Conservation (phyloP, 2,113 vertebrate genomes). For the Neogale vison region DNA sequence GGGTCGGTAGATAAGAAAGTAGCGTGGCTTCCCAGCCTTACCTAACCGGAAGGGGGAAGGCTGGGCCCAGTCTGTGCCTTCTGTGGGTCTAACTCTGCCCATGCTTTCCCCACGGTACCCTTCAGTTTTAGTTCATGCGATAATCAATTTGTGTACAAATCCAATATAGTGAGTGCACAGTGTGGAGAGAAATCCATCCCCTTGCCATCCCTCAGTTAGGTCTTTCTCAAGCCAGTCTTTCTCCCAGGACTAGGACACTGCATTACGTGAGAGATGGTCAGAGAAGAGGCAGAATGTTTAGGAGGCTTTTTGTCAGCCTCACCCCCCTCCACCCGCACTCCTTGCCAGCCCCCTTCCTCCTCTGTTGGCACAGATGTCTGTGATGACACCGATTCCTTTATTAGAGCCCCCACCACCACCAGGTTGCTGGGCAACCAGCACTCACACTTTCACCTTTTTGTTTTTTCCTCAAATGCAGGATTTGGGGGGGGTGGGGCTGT, state of each 20-base stretch:
- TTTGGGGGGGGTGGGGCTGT: background rate
- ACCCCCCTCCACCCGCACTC: background rate
- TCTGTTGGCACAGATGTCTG: background rate
- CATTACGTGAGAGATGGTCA: background rate
- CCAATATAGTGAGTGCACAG: background rate
- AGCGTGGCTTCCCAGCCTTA: background rate
- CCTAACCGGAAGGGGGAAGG: background rate
- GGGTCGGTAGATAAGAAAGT: background rate
- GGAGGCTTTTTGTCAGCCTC: background rate
- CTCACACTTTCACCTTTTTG: slow-evolving; percentile 46
- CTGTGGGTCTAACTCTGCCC: background rate
- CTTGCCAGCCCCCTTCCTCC: background rate
- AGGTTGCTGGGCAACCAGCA: background rate
- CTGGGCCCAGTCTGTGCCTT: background rate
- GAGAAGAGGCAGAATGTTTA: background rate
- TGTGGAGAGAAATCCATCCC: background rate
- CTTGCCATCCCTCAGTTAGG: background rate
- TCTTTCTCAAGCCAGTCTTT: background rate
- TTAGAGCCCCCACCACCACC: background rate
- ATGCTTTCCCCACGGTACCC: background rate
- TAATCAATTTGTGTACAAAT: background rate
- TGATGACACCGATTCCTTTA: background rate
- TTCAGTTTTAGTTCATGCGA: background rate
- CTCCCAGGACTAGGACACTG: background rate
- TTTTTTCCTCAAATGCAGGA: slow-evolving; percentile 11